phyloP scores from a whole-genome alignment of 2,797 vertebrate species.

The Thamnophis elegans region DNA sequence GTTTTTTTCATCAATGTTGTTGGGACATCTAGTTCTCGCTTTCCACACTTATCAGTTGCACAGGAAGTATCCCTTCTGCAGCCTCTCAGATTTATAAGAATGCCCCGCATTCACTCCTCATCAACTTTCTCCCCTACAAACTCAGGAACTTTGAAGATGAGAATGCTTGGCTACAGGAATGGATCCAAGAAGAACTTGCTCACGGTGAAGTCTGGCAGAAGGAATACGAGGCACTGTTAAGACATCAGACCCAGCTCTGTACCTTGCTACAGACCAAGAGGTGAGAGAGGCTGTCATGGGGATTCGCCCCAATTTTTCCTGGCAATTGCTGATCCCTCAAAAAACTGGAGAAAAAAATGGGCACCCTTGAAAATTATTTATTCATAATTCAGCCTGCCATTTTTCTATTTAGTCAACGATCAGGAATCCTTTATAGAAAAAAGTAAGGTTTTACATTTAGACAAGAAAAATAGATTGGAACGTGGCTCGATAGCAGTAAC shows the following conservation, averaged over 20 bases:
- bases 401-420: neutral
- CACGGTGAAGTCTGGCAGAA: constrained; percentile 21
- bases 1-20: neutral
- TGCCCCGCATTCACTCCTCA: too few species aligned
- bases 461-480: neutral
- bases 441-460: neutral
- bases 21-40: neutral
- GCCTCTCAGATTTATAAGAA: neutral
- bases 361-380: neutral
- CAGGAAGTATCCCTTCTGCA: neutral
- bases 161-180: constrained; percentile 14
- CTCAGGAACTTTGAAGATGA: constrained; percentile 18
- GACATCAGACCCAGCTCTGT: neutral
- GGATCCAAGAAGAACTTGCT: constrained; percentile 18
- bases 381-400: neutral
- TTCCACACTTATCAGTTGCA: neutral
- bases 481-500: too few species aligned
- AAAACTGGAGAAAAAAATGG: neutral
- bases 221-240: constrained; percentile 1
- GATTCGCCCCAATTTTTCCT: neutral
- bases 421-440: neutral
- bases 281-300: neutral
- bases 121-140: neutral
- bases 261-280: constrained; percentile 12
- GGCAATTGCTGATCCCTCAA: neutral